phyloP scores from a whole-genome alignment of 2,113 vertebrate genomes.

The Cariama cristata region DNA sequence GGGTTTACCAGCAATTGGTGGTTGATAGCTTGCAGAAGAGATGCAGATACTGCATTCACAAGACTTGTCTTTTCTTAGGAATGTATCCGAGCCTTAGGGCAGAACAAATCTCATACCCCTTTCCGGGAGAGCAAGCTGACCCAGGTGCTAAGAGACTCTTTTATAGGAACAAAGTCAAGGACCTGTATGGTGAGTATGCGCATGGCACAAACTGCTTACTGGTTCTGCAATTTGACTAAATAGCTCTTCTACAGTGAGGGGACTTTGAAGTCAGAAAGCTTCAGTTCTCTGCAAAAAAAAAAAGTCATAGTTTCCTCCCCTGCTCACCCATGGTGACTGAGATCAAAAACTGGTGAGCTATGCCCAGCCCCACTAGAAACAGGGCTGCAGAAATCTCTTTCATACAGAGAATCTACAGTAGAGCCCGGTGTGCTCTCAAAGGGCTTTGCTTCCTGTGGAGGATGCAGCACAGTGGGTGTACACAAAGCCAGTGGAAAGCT shows the following conservation, averaged over 20 bases:
- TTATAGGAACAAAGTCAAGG: constrained; percentile 93
- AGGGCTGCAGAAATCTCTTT: neutral
- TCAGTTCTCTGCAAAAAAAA: neutral
- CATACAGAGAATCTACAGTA: neutral
- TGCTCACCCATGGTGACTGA: neutral
- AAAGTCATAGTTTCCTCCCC: neutral
- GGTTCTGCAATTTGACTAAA: neutral
- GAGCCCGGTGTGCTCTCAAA: neutral
- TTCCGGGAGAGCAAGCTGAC: constrained; percentile 98
- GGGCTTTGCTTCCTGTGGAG: neutral
- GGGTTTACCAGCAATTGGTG: neutral
- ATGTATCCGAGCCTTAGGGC: constrained; percentile 95
- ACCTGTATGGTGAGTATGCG: constrained; percentile 92
- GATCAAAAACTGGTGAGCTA: neutral
- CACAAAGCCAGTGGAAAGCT: neutral
- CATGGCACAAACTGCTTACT: neutral
- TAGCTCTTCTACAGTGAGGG: neutral
- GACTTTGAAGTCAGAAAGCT: neutral
- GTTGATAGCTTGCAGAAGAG: neutral
- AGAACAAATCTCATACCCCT: constrained; percentile 94
- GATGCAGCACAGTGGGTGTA: neutral
- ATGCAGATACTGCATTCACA: neutral
- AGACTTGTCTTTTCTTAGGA: constrained; percentile 78
- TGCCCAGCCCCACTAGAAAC: neutral
- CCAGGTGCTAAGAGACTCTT: constrained; percentile 95